These are phyloP conservation scores for Sinotaia quadrata DNA, from an alignment of 2,888 invertebrate genomes.

Conservation along the genomic window DNA sequence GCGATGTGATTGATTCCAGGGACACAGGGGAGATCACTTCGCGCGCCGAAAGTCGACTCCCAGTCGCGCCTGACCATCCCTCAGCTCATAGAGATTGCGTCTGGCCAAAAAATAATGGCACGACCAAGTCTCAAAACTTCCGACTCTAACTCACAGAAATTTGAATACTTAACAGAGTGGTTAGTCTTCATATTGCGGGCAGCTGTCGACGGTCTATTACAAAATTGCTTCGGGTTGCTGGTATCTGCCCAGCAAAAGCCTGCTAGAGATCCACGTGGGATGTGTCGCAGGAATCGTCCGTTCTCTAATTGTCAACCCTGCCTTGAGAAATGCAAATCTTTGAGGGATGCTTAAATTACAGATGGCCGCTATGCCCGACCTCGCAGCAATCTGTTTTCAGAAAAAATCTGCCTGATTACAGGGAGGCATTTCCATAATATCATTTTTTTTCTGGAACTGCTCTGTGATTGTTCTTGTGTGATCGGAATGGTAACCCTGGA, in stretches of 20 bases:
- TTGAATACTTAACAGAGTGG: constrained; percentile 8
- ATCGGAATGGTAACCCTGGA: constrained; percentile 6
- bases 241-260: background rate
- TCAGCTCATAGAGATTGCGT: background rate
- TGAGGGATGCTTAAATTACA: constrained; percentile 4
- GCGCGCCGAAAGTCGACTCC: constrained; percentile 3
- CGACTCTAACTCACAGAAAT: constrained; percentile 10
- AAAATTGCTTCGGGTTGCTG: constrained; percentile 6
- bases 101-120: constrained; percentile 8
- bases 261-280: constrained; percentile 2
- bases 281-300: constrained; percentile 7
- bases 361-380: background rate
- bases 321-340: background rate
- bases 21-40: constrained; percentile 1
- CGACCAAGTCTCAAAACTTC: constrained; percentile 12
- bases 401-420: constrained; percentile 5
- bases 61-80: background rate
- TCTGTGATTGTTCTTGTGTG: background rate
- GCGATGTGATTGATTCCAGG: constrained; percentile 8
- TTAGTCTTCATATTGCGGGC: constrained; percentile 15
- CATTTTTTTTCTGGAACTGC: background rate
- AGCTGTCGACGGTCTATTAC: constrained; percentile 4
- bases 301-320: constrained; percentile 18
- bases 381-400: background rate
- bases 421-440: constrained; percentile 3